Conservation (phyloP, 1,140 invertebrate species). For the Drosophila pseudoobscura region DNA sequence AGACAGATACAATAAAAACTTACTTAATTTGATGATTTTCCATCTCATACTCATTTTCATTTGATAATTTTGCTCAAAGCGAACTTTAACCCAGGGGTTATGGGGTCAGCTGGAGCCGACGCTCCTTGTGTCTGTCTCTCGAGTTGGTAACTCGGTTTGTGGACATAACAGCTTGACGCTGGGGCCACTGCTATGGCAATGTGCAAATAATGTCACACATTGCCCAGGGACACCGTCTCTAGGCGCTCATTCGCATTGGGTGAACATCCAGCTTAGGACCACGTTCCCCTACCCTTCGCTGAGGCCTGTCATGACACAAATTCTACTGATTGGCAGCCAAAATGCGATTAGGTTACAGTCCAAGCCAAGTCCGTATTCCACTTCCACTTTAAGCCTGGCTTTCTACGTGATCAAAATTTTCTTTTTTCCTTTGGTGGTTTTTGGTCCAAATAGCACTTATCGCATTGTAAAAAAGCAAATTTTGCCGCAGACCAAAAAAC, state of each 20-base stretch:
- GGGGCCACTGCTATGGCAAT: constrained; percentile 28
- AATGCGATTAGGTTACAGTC: constrained; percentile 42
- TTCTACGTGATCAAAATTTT: constrained; percentile 46
- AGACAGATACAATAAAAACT: constrained; percentile 63
- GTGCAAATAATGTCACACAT: constrained; percentile 54
- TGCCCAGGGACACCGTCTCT: constrained; percentile 14
- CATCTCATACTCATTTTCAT: constrained; percentile 34
- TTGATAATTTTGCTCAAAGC: constrained; percentile 60
- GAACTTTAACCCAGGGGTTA: constrained; percentile 42
- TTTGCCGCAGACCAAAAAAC: constrained; percentile 50
- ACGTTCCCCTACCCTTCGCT: background rate
- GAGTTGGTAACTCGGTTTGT: constrained; percentile 66
- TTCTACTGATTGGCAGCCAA: constrained; percentile 37
- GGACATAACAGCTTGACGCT: constrained; percentile 61
- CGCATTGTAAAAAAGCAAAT: constrained; percentile 73
- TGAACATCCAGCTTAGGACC: background rate
- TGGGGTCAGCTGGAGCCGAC: constrained; percentile 1
- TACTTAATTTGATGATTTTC: constrained; percentile 72
- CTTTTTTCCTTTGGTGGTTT: constrained; percentile 19
- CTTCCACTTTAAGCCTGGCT: constrained; percentile 14
- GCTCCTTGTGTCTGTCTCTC: constrained; percentile 36
- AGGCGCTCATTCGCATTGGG: constrained; percentile 36
- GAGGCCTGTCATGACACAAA: constrained; percentile 10
- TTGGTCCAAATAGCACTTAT: constrained; percentile 65
- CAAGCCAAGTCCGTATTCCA: background rate